A percentile compares a stretch with the other conserved stretches of the same genome.
Conservation (phyloP, 2,888 invertebrate genomes). For the Ecliptopera silaceata region DNA sequence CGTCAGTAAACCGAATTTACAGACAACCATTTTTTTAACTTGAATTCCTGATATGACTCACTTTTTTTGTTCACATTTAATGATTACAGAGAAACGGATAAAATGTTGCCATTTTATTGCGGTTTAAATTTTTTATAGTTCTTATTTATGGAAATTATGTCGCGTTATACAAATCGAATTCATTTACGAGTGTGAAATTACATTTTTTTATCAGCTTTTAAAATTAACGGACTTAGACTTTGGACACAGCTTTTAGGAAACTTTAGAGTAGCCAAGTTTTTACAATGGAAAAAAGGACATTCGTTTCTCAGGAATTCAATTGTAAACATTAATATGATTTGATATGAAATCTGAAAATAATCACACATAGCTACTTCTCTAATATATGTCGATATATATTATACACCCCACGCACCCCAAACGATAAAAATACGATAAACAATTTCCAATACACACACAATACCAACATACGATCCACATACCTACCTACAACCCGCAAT, state of each 20-base stretch:
- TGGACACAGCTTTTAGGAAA: not conserved
- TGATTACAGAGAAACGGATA: constrained; percentile 14
- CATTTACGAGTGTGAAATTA: constrained; percentile 10
- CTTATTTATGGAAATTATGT: constrained; percentile 16
- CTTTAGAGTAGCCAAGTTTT: not conserved
- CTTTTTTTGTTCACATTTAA: constrained; percentile 4
- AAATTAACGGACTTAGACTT: constrained; percentile 1
- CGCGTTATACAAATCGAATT: constrained; percentile 14
- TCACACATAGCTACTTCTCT: not conserved
- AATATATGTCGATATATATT: not conserved
- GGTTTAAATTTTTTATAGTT: constrained; percentile 17
- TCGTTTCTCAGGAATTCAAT: no score
- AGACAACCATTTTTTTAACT: constrained; percentile 34
- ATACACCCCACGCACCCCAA: not conserved
- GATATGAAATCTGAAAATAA: not conserved
- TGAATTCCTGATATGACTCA: constrained; percentile 22
- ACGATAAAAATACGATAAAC: constrained; percentile 1
- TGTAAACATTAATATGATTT: not conserved
- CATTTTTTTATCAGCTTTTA: not conserved
- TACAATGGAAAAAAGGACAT: no score
- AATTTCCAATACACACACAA: not conserved
- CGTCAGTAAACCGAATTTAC: no score
- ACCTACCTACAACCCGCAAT: constrained; percentile 11
- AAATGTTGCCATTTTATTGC: constrained; percentile 13
- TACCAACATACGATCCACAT: constrained; percentile 17